A percentile compares a stretch with the other conserved stretches of the same genome.
Conservation (phyloP, 2,797 vertebrate species). For the Oreochromis grahami region DNA sequence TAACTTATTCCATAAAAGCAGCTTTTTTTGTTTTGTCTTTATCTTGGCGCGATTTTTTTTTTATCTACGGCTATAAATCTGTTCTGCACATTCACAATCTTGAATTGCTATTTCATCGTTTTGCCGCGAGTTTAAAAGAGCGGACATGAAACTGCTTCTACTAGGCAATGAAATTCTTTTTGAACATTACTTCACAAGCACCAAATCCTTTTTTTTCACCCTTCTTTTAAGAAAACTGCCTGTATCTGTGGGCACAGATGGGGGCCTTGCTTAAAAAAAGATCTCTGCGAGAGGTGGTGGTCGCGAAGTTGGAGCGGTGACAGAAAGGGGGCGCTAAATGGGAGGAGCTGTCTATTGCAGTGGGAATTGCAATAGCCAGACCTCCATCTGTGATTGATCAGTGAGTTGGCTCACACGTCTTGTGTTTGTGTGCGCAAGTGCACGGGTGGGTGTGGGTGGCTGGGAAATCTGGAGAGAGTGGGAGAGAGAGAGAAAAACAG, state of each 20-base stretch:
- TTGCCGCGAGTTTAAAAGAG: not conserved
- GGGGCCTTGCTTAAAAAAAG: not conserved
- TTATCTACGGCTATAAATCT: not conserved
- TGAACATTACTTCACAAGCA: not conserved
- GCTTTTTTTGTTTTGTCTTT: not conserved
- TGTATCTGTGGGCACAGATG: not conserved
- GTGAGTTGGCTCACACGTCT: constrained; percentile 45
- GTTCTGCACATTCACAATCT: not conserved
- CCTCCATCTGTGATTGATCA: constrained; percentile 77
- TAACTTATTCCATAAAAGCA: not conserved
- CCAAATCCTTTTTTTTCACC: not conserved
- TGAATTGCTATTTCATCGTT: not conserved
- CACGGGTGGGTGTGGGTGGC: constrained; percentile 57
- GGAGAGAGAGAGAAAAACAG: not conserved
- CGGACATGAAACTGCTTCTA: not conserved
- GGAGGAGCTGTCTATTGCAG: constrained; percentile 8
- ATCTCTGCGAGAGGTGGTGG: constrained; percentile 9
- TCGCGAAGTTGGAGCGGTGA: constrained; percentile 6
- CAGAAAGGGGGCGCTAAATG: not conserved
- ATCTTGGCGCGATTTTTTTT: not conserved
- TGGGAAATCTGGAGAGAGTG: not conserved
- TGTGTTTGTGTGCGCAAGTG: constrained; percentile 35
- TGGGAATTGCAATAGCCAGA: constrained; percentile 42
- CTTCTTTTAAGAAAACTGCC: not conserved
- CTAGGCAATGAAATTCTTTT: not conserved